Base-by-base conservation (phyloP, 2,888 invertebrate genomes). In the Drosophila suboccidentalis region DNA sequence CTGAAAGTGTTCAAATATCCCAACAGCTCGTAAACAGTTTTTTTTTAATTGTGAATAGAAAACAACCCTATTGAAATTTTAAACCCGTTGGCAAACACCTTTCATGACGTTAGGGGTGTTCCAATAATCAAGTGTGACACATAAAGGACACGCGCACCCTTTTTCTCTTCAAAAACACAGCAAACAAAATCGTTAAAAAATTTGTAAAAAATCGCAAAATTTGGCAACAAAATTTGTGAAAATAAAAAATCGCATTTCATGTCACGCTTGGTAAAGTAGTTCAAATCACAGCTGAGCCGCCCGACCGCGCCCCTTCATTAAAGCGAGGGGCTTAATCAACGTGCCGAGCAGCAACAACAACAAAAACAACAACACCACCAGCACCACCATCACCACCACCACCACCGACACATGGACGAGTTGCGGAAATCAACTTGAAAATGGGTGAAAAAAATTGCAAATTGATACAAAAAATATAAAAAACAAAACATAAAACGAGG, bases 111-210 rank as follows among this genome's bases (percentile, higher is more conserved):
- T 71, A 64, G 76, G 86, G 86, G 80, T 85, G 76, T 62, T 49
- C 67, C 62, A 22, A 79, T 88, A 82, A 86, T 86, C 87, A 88
- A 86, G 88, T 86, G 89, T 86, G 88, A 86, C 89, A 88, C 76
- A 86, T 86, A 73, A 82, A 74, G 55, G 72, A 84, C 82, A 88
- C 66, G 84, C 76, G 64, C 75, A 75, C 81, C 78, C 69, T 76
- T 78, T 79, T 79, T 75, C 44, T 36, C 60, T 62, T 26, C 50
- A 75, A 80, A 80, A 75, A 22, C n/a, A 22, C 78, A 74, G 50
- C 60, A 55, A 61, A 55, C 53, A 72, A 68, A 82, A 78, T 63
- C 58, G 58, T 53, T 54, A 71, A 79, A 86, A 80, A 76, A 66
- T 51, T 55, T 47, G 60, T 47, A 71, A 75, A 71, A 79, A 57